These are phyloP conservation scores for Chloroclysta siterata DNA, from an alignment of 2,888 invertebrate species.

Conservation along the genomic window DNA sequence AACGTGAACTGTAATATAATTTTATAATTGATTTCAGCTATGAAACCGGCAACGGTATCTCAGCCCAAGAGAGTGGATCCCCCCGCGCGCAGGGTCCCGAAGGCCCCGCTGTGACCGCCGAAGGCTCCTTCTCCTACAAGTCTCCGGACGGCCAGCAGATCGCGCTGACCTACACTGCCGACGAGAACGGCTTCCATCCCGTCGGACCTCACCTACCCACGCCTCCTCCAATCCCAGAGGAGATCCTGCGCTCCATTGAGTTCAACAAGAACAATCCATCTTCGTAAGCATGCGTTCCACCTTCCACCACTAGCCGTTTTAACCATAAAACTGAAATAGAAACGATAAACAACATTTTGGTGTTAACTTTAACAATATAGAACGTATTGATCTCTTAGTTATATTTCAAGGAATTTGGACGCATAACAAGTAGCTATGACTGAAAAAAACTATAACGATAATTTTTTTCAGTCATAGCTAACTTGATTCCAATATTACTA, in stretches of 20 bases:
- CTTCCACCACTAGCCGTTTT: too few species aligned
- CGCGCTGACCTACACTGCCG: slow-evolving; percentile 87
- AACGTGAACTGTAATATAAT: too few species aligned
- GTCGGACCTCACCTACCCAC: slow-evolving; percentile 86
- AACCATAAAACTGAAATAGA: not conserved
- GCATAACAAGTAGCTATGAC: too few species aligned
- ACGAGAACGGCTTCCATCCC: slow-evolving; percentile 89
- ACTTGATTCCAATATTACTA: too few species aligned
- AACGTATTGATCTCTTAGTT: too few species aligned
- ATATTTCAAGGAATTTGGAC: too few species aligned
- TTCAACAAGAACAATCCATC: slow-evolving; percentile 78
- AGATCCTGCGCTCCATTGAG: slow-evolving; percentile 82
- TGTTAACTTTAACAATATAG: too few species aligned
- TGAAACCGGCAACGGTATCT: slow-evolving; percentile 88
- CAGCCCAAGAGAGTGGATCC: slow-evolving; percentile 84
- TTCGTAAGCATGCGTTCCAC: slow-evolving; percentile 60
- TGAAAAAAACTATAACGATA: too few species aligned
- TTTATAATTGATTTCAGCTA: slow-evolving; percentile 63
- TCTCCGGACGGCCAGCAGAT: slow-evolving; percentile 88
- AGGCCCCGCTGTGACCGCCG: slow-evolving; percentile 83
- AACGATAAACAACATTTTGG: too few species aligned
- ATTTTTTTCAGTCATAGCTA: too few species aligned
- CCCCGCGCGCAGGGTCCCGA: slow-evolving; percentile 84
- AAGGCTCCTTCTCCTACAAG: slow-evolving; percentile 88
- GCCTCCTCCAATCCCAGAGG: slow-evolving; percentile 80